Percentiles rank a stretch among this genome's conserved stretches.
Conservation (phyloP, 2,888 invertebrate species). For the Drosophila formosana region DNA sequence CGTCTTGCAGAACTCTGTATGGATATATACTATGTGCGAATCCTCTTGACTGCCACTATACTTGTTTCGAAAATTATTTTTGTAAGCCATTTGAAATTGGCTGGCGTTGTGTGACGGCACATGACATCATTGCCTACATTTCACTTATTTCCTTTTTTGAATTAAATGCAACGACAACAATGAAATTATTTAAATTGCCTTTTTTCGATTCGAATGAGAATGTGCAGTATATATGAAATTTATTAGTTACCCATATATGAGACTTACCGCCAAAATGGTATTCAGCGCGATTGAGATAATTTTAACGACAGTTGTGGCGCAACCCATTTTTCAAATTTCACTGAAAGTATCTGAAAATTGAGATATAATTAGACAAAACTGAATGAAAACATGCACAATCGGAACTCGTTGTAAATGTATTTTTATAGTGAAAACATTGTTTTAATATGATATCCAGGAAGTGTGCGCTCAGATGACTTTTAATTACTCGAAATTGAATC, state of each 20-base stretch:
- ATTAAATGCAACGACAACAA: slow-evolving; percentile 40
- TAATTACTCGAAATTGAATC: slow-evolving; percentile 28
- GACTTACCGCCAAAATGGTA: slow-evolving; percentile 82
- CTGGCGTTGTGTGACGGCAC: slow-evolving; percentile 18
- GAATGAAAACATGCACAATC: background rate
- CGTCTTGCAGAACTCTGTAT: slow-evolving; percentile 30
- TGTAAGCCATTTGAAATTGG: slow-evolving; percentile 18
- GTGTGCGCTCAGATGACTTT: slow-evolving; percentile 21
- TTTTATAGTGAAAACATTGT: background rate
- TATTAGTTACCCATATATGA: slow-evolving; percentile 22
- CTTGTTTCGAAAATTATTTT: slow-evolving; percentile 20
- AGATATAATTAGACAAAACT: background rate
- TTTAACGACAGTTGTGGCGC: slow-evolving; percentile 78
- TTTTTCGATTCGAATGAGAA: slow-evolving; percentile 1
- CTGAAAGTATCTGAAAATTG: slow-evolving; percentile 28
- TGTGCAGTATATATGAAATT: slow-evolving; percentile 15
- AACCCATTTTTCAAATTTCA: slow-evolving; percentile 75
- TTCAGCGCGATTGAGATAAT: slow-evolving; percentile 76
- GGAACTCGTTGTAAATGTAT: background rate
- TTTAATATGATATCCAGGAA: slow-evolving; percentile 3
- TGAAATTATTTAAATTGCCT: slow-evolving; percentile 23
- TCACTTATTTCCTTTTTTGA: slow-evolving; percentile 29
- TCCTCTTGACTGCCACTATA: slow-evolving; percentile 15
- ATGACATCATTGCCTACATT: slow-evolving; percentile 56
- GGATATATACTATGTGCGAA: slow-evolving; percentile 12